A percentile compares a stretch with the other conserved stretches of the same genome.
These are phyloP conservation scores for Mycogona germanica DNA, from an alignment of 2,888 invertebrate genomes.

Conservation along the genomic window DNA sequence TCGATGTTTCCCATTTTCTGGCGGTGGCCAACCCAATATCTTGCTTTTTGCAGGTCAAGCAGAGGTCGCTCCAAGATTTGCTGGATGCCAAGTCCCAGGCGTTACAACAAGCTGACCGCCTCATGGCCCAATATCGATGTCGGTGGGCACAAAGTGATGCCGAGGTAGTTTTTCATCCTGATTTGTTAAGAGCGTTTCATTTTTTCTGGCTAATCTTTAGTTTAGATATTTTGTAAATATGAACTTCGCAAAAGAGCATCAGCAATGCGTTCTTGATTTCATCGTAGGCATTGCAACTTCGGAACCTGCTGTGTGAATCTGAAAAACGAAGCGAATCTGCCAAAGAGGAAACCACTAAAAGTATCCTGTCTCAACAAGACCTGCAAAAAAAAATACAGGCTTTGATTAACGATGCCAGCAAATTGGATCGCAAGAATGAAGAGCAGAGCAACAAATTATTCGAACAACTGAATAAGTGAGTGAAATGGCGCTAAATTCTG, in stretches of 20 bases:
- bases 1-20: no score
- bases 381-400: no score
- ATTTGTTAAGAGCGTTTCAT: background rate
- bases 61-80: slow-evolving; percentile 12
- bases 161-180: background rate
- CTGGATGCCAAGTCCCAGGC: slow-evolving; percentile 10
- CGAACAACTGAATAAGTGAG: no score
- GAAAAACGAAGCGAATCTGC: slow-evolving; percentile 12
- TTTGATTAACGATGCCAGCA: no score
- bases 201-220: background rate
- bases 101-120: slow-evolving; percentile 10
- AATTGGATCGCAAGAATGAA: no score
- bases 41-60: slow-evolving; percentile 12
- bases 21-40: no score
- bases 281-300: background rate
- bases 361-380: no score
- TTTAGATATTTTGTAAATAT: no score
- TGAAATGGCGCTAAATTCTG: no score
- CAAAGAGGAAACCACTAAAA: slow-evolving; percentile 4
- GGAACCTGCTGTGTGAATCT: slow-evolving; percentile 3
- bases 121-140: slow-evolving; percentile 10
- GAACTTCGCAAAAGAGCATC: no score
- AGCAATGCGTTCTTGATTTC: no score
- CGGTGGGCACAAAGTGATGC: slow-evolving; percentile 15
- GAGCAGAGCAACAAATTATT: no score